Evolutionary conservation across 2,797 vertebrate species (phyloP), one percentile per base, ranked within the genome.

Genomic region (Cynodonichthys magdalenae): DNA sequence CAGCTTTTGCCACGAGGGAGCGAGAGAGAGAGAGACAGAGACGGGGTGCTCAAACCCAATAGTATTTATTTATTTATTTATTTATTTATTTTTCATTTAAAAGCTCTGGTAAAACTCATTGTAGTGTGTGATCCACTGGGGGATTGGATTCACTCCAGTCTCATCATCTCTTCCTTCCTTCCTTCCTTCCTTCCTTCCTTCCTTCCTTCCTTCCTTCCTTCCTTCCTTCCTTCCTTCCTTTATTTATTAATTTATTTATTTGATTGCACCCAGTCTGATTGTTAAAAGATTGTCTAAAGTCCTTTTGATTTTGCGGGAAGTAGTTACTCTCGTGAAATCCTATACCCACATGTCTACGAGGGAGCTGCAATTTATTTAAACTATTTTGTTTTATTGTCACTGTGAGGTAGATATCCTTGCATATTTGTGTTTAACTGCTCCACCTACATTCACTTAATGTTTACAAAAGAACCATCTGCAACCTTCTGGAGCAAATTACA

Each of bases 101-200:
- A 84, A 79, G 55, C 76, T 57, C 69, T 66, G 60, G 66, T 72
- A 81, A 72, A 74, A 75, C 66, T 87, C 69, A 79, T 88, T 79
- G 73, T 78, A 50, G 34, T 58, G 77, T 67, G 82, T 82, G 72
- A 87, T 88, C 87, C 87, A 81, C 79, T 71, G 66, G 79, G 19
- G 82, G 80, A 86, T 79, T 87, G 73, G 81, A 79, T 60, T 67
- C 66, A 64, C 69, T 87, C 83, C 82, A 74, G 66, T 56, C 83
- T 79, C 77, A 84, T 81, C 84, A 85, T 85, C 82, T 69, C 77
- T 66, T n/a, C 36, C 66, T 51, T 59, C 64, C 60, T 79, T 36
- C 12, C 10, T 36, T 36, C 34, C 10, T 36, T 36, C 10, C 10
- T 36, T 36, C 9, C 10, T 36, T 36, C 12, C 53, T 88, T n/a